These are phyloP conservation scores for Vipera ursinii DNA, from an alignment of 2,797 vertebrate genomes.

Conservation along the genomic window DNA sequence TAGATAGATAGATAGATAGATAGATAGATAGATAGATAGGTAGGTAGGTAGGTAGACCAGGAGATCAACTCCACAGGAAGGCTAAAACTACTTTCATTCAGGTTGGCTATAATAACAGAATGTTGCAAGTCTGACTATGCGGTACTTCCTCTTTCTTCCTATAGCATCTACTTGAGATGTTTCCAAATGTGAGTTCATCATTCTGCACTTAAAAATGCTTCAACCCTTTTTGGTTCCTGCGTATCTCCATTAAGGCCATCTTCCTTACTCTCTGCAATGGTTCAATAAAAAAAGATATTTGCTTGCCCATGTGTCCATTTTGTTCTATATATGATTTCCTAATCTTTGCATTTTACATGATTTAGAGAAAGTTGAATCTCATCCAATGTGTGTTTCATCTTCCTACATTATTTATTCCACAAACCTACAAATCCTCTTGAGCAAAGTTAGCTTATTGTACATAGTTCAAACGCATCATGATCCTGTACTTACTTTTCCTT, in stretches of 20 bases:
- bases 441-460: not conserved
- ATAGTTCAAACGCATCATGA: not conserved
- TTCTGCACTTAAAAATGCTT: not conserved
- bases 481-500: not conserved
- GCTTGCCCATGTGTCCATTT: not conserved
- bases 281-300: not conserved
- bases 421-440: not conserved
- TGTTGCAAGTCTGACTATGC: not conserved
- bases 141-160: not conserved
- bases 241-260: not conserved
- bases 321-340: not conserved
- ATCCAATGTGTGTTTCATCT: not conserved
- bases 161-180: not conserved
- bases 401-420: not conserved
- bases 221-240: not conserved
- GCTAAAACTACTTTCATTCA: not conserved
- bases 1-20: too few relatives aligned
- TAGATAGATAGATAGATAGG: too few relatives aligned
- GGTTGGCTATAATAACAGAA: not conserved
- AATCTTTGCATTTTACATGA: not conserved
- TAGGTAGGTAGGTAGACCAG: not conserved
- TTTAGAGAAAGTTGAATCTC: not conserved
- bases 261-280: not conserved
- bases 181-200: not conserved
- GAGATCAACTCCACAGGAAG: not conserved